These are phyloP conservation scores for Melieria picta DNA, from an alignment of 2,888 invertebrate genomes.

Conservation along the genomic window DNA sequence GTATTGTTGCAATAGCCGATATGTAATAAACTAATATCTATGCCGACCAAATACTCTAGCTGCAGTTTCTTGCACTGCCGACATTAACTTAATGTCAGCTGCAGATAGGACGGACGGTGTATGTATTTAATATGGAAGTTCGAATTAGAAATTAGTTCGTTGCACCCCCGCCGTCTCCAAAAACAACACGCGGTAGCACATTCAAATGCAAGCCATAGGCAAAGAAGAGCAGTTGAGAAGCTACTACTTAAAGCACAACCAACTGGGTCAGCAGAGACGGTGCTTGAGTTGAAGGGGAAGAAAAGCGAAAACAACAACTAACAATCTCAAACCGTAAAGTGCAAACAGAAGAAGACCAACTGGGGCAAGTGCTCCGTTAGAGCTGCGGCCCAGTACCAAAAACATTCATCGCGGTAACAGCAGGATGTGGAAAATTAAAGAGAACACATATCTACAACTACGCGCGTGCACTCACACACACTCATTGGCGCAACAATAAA, in stretches of 20 bases:
- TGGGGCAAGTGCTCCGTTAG: neutral
- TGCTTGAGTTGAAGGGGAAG: neutral
- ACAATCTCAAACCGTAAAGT: neutral
- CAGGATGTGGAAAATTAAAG: neutral
- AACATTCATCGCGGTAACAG: neutral
- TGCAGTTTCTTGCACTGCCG: too few relatives aligned
- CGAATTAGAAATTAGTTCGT: too few relatives aligned
- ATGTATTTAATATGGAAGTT: too few relatives aligned
- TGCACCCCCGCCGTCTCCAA: too few relatives aligned
- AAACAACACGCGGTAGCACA: too few relatives aligned
- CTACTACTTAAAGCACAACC: neutral
- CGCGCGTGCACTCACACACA: neutral
- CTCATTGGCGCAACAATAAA: constrained; percentile 18
- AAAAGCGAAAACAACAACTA: neutral
- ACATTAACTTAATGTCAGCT: too few relatives aligned
- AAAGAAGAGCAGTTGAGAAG: neutral
- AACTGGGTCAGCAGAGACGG: neutral
- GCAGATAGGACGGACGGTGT: too few relatives aligned
- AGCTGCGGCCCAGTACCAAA: too few relatives aligned
- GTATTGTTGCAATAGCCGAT: too few relatives aligned
- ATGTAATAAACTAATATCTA: too few relatives aligned
- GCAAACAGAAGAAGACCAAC: neutral
- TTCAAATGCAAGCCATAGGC: neutral
- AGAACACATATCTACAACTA: constrained; percentile 1
- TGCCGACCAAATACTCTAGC: too few relatives aligned